These are phyloP conservation scores for Halocynthia roretzi DNA, from an alignment of 23 tunicate genomes.

Conservation along the genomic window DNA sequence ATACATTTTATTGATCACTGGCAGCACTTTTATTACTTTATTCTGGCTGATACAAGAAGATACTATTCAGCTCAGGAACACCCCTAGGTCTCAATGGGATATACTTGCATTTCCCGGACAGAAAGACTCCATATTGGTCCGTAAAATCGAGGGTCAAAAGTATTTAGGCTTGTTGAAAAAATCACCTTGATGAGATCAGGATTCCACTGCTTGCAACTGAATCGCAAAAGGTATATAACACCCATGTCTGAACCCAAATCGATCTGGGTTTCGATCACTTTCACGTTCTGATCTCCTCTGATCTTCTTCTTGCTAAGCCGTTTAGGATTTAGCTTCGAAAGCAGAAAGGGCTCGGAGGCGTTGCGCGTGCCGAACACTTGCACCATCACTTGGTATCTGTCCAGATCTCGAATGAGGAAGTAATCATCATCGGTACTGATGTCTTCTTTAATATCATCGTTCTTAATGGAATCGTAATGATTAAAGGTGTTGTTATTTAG, in stretches of 20 bases:
- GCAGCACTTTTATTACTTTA: no score
- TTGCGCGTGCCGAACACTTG: slow-evolving; percentile 48
- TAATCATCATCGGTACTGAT: no score
- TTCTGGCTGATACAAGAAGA: no score
- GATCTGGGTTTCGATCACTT: slow-evolving; percentile 12
- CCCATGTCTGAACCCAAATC: slow-evolving; percentile 39
- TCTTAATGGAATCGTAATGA: no score
- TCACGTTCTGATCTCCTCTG: neutral
- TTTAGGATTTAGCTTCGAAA: slow-evolving; percentile 25
- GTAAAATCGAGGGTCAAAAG: no score
- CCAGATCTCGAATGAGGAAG: neutral
- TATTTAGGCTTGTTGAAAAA: neutral
- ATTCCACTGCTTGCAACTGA: slow-evolving; percentile 25
- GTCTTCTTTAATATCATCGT: no score
- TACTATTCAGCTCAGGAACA: no score
- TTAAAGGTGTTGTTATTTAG: no score
- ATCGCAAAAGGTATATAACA: slow-evolving; percentile 29
- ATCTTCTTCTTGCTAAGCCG: neutral
- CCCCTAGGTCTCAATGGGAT: no score
- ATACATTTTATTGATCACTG: no score
- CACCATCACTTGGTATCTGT: slow-evolving; percentile 23
- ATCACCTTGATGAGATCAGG: slow-evolving; percentile 3
- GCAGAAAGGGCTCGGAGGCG: slow-evolving; percentile 24
- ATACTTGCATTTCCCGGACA: no score
- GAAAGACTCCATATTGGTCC: no score